These are phyloP conservation scores for Phoxinus dragarum DNA, from an alignment of 2,797 vertebrate genomes.

Conservation along the genomic window DNA sequence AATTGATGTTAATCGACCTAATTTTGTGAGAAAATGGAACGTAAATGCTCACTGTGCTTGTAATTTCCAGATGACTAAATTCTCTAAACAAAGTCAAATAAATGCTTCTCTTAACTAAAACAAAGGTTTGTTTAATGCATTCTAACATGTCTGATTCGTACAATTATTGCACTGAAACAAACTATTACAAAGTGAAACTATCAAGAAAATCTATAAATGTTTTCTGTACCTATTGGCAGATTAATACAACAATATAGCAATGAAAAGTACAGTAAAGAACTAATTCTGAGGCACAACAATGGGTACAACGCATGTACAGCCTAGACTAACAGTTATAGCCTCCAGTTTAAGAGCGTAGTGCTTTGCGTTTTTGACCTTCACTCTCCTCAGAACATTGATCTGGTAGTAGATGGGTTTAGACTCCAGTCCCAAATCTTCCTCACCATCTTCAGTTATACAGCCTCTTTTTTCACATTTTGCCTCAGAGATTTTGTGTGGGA, in stretches of 20 bases:
- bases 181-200: background rate
- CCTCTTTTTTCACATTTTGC: slow-evolving; percentile 70
- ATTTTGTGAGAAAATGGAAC: slow-evolving; percentile 58
- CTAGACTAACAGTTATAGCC: slow-evolving; percentile 70
- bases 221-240: background rate
- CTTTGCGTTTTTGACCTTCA: slow-evolving; percentile 42
- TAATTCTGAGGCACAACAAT: slow-evolving; percentile 54
- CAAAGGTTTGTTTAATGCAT: slow-evolving; percentile 4
- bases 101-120: slow-evolving; percentile 71
- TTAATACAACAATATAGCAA: background rate
- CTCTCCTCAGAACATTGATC: slow-evolving; percentile 72
- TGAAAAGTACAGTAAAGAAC: background rate
- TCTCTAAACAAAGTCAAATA: slow-evolving; percentile 78
- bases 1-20: slow-evolving; percentile 34
- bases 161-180: background rate
- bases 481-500: slow-evolving; percentile 67
- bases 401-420: slow-evolving; percentile 74
- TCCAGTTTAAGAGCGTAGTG: slow-evolving; percentile 64
- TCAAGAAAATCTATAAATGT: background rate
- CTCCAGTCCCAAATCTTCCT: slow-evolving; percentile 65
- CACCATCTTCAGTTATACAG: slow-evolving; percentile 65
- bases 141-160: background rate
- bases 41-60: slow-evolving; percentile 71
- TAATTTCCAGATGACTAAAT: slow-evolving; percentile 71
- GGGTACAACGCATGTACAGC: slow-evolving; percentile 79